Evolutionary conservation across 2,797 vertebrate genomes (phyloP).

Genomic region (Moxostoma hubbsi): DNA sequence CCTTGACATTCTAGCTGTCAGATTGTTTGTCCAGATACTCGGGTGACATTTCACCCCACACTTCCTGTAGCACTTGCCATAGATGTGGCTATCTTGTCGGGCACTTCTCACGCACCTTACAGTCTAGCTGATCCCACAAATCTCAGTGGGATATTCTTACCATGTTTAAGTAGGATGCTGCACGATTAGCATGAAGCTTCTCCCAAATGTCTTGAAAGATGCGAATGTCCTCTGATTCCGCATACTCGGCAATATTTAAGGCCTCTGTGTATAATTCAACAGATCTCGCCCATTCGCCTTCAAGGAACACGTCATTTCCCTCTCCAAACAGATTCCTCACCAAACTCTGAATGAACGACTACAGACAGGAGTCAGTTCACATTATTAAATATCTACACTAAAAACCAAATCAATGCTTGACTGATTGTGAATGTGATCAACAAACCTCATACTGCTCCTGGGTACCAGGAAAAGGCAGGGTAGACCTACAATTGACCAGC

Average conservation of each 20-base stretch:
- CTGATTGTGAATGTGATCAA: background rate
- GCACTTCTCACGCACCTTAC: too few relatives aligned
- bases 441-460: constrained; percentile 95
- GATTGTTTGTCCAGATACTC: too few relatives aligned
- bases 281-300: constrained; percentile 87
- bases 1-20: too few relatives aligned
- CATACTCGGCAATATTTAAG: constrained; percentile 91
- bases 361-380: constrained; percentile 35
- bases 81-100: too few relatives aligned
- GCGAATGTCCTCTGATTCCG: constrained; percentile 89
- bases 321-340: constrained; percentile 94
- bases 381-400: background rate
- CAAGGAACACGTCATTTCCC: constrained; percentile 91
- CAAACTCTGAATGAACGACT: constrained; percentile 92
- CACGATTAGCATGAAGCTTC: constrained; percentile 91
- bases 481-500: constrained; percentile 78
- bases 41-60: too few relatives aligned
- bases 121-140: too few relatives aligned
- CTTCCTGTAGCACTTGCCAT: too few relatives aligned
- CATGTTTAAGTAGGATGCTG: constrained; percentile 90
- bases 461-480: constrained; percentile 90
- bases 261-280: constrained; percentile 93
- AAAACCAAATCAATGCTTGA: background rate
- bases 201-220: constrained; percentile 84
- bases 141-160: constrained; percentile 68